Evolutionary conservation across 2,113 vertebrate genomes (phyloP).

Genomic region (Tetrax tetrax): DNA sequence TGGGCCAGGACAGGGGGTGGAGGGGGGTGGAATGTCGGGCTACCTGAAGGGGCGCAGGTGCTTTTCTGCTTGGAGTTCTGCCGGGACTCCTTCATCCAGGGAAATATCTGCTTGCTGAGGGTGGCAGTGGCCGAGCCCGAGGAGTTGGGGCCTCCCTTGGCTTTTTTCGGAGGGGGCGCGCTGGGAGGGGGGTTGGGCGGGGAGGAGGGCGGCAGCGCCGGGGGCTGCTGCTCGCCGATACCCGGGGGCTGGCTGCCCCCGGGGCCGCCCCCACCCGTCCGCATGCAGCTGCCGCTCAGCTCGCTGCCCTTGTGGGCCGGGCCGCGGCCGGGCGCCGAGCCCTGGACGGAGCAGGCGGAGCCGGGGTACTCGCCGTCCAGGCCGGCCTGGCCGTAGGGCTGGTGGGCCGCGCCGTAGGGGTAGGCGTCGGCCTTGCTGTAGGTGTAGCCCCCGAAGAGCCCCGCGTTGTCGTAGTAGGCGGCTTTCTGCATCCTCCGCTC

Average conservation of each 20-base stretch:
- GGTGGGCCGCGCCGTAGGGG: slow-evolving; percentile 86
- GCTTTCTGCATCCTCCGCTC: slow-evolving; percentile 96
- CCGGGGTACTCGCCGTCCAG: slow-evolving; percentile 91
- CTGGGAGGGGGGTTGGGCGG: slow-evolving; percentile 87
- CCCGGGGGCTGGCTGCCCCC: slow-evolving; percentile 82
- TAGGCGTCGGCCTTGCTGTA: slow-evolving; percentile 94
- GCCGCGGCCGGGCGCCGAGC: slow-evolving; percentile 79
- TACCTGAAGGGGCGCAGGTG: slow-evolving; percentile 91
- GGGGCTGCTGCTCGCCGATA: slow-evolving; percentile 84
- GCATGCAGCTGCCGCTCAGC: slow-evolving; percentile 93
- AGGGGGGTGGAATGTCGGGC: not conserved
- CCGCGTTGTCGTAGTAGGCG: slow-evolving; percentile 96
- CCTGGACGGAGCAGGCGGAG: slow-evolving; percentile 93
- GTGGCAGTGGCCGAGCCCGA: slow-evolving; percentile 81
- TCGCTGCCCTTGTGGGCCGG: slow-evolving; percentile 89
- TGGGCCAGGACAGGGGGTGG: not conserved
- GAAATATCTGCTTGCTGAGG: slow-evolving; percentile 97
- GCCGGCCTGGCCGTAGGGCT: slow-evolving; percentile 85
- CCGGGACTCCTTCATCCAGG: slow-evolving; percentile 98
- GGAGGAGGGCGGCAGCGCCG: slow-evolving; percentile 87
- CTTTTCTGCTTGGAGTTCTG: slow-evolving; percentile 96
- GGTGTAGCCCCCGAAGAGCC: slow-evolving; percentile 94
- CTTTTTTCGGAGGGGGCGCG: slow-evolving; percentile 88
- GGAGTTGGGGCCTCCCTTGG: slow-evolving; percentile 83
- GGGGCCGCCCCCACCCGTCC: slow-evolving; percentile 82